Evolutionary conservation across 1,140 invertebrate species (phyloP), one percentile per base, ranked within the genome.

Genomic region (Drosophila burlai): DNA sequence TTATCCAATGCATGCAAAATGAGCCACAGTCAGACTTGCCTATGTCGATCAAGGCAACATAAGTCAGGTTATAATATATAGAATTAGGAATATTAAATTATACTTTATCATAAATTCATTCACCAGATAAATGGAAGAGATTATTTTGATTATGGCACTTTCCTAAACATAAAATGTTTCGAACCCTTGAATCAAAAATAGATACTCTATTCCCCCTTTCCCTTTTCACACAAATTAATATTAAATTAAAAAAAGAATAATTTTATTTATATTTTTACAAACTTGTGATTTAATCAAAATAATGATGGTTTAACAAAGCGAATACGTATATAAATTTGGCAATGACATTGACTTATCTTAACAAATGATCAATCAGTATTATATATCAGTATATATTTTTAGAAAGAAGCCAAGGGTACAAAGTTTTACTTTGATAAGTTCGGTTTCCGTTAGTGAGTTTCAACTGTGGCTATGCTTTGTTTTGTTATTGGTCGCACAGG

Each of bases 1-100:
- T 71, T 71, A 78, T 78, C 50, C 52, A 78, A 59, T 76, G 72
- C 76, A 83, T 83, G 54, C 42, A 16, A 57, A 83, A 80, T 83
- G 47, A 68, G 38, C 50, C 13, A 69, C 49, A 65, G 57, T 65
- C 16, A 15, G 2, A 34, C 29, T 3, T 45, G 15, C 18, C 57
- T 26, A 62, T 36, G 63, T 11, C 8, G 2, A 15, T 9, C 18
- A 16, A 55, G 52, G 31, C 31, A 38, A 16, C 34, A 10, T 11
- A 24, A 4, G 11, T 4, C 3, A 15, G 11, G 3, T 2, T 2
- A 31, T 31, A 15, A 15, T 8, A 15, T 52, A 54, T 54, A 8
- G 2, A n/a, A n/a, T 16, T n/a, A 0, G 9, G 2, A 18, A 45
- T 2, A 13, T 13, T 49, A 16, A 26, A 4, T 9, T 9, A 0